These are phyloP conservation scores for Ptychadena robeensis DNA, from an alignment of 2,797 vertebrate species.

Conservation along the genomic window DNA sequence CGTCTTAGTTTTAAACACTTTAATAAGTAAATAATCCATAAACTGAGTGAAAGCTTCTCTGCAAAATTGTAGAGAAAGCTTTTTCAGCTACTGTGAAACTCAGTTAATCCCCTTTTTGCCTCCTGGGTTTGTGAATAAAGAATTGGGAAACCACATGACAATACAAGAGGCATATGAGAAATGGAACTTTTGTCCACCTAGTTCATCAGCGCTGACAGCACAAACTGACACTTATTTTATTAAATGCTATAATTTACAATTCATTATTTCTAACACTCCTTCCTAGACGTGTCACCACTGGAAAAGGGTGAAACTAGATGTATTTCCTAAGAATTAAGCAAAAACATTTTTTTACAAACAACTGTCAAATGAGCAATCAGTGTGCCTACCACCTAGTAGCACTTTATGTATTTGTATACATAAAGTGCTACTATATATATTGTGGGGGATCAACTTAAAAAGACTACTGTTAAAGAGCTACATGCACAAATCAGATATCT, in stretches of 20 bases:
- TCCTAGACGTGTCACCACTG: slow-evolving; percentile 34
- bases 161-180: slow-evolving; percentile 12
- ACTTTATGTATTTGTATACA: no score
- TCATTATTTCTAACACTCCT: slow-evolving; percentile 21
- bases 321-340: background rate
- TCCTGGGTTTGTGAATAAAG: slow-evolving; percentile 37
- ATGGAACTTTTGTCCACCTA: slow-evolving; percentile 1
- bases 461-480: no score
- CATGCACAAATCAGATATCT: no score
- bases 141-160: slow-evolving; percentile 3
- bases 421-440: no score
- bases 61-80: slow-evolving; percentile 19
- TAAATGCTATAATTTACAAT: slow-evolving; percentile 35
- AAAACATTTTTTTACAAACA: slow-evolving; percentile 1
- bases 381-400: no score
- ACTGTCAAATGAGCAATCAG: background rate
- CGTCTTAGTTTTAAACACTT: slow-evolving; percentile 36
- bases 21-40: slow-evolving; percentile 41
- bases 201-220: slow-evolving; percentile 26
- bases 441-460: no score
- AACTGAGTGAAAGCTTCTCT: slow-evolving; percentile 8
- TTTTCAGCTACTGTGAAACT: slow-evolving; percentile 32
- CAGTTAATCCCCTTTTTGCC: slow-evolving; percentile 36
- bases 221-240: slow-evolving; percentile 41
- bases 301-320: slow-evolving; percentile 2